Evolutionary conservation across 2,797 vertebrate genomes (phyloP).

Genomic region (Parauchenoglanis ngamensis): DNA sequence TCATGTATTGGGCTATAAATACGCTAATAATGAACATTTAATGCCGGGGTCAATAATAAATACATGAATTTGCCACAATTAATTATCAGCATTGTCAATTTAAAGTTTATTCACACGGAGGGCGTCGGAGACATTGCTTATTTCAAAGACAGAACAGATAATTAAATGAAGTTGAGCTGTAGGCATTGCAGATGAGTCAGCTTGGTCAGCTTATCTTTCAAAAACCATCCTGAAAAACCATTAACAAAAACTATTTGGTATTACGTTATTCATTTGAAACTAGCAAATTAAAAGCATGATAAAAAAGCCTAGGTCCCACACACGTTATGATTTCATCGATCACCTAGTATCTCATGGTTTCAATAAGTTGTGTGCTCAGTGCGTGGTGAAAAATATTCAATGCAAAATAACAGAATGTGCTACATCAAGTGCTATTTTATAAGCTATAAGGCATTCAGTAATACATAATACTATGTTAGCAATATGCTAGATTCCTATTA

Average conservation of each 20-base stretch:
- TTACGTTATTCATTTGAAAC: no score
- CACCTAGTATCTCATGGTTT: neutral
- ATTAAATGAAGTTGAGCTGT: neutral
- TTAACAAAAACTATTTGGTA: no score
- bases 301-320: neutral
- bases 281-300: neutral
- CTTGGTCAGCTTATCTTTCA: neutral
- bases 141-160: neutral
- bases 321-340: neutral
- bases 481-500: neutral
- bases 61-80: neutral
- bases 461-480: no score
- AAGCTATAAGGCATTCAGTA: neutral
- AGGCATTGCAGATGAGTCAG: neutral
- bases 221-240: neutral
- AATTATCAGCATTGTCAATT: no score
- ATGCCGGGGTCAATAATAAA: neutral
- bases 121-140: neutral
- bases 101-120: no score
- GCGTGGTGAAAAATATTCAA: neutral
- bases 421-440: conserved; percentile 5
- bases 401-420: neutral
- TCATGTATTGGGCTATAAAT: neutral
- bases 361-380: neutral
- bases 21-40: neutral